These are phyloP conservation scores for Brenthis daphne DNA, from an alignment of 2,888 invertebrate genomes.

Conservation along the genomic window DNA sequence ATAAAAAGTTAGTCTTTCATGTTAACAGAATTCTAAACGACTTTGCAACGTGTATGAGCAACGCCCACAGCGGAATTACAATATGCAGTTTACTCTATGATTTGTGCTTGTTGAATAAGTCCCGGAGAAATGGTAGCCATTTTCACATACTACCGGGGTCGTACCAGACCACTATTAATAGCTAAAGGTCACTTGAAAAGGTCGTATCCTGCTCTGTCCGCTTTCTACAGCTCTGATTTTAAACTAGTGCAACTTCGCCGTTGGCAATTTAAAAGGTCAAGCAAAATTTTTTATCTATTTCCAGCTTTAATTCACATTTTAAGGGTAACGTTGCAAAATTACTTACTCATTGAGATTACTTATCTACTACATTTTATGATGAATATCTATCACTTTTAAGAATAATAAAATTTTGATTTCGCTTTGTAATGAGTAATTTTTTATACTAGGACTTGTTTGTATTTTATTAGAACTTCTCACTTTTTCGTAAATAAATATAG, in stretches of 20 bases:
- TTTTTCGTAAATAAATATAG: slow-evolving; percentile 16
- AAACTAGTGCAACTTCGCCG: slow-evolving; percentile 64
- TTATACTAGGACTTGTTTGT: too few species aligned
- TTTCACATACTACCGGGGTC: slow-evolving; percentile 68
- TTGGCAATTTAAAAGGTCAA: slow-evolving; percentile 50
- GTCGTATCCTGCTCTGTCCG: slow-evolving; percentile 72
- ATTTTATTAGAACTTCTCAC: neutral
- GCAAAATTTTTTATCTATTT: slow-evolving; percentile 24
- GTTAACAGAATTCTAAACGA: slow-evolving; percentile 28
- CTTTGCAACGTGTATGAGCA: slow-evolving; percentile 19
- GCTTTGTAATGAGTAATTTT: neutral
- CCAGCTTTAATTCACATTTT: slow-evolving; percentile 22
- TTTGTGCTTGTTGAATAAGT: slow-evolving; percentile 59
- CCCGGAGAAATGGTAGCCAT: slow-evolving; percentile 69
- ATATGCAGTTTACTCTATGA: slow-evolving; percentile 43
- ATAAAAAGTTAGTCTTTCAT: slow-evolving; percentile 17
- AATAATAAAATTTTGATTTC: neutral
- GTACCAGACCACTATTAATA: slow-evolving; percentile 56
- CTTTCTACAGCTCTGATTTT: slow-evolving; percentile 68
- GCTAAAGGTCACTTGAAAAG: slow-evolving; percentile 71
- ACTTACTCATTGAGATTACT: neutral
- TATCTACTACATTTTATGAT: neutral
- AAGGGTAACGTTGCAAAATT: slow-evolving; percentile 20
- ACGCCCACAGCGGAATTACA: slow-evolving; percentile 25
- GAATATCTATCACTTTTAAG: neutral